Evolutionary conservation across 2,797 vertebrate species (phyloP), one percentile per base, ranked within the genome.

Genomic region (Chrosomus eos): DNA sequence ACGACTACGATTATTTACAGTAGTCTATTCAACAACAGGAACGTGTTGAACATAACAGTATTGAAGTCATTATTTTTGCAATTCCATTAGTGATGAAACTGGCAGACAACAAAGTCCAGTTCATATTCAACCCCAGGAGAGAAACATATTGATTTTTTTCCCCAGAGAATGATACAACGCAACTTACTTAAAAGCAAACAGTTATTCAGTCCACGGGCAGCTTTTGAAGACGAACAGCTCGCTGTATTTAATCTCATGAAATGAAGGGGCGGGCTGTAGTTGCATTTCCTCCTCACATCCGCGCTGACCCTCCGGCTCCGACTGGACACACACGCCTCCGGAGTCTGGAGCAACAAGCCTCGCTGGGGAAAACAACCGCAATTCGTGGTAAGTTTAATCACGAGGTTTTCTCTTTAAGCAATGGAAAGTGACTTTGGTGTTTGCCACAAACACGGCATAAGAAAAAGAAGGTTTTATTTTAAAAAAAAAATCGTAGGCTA

Each of bases 251-350:
- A 83, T 72, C 68, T 38, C 51, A 16, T 81, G 53, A 87, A 77
- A 68, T 28, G 73, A 74, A 87, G 88, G 83, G 85, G 88, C 85
- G 88, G 85, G 82, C 64, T 80, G 79, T 55, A 62, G 62, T 26
- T 33, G 66, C 53, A 75, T 55, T 80, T 85, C 80, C 82, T 83
- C 74, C 79, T 70, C 68, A 64, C 76, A 81, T 83, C 80, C 80
- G 71, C 80, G 18, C 53, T 88, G 88, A 87, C 88, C 88, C 88
- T 66, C 82, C 64, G 36, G 38, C 75, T 48, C 55, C 71, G 75
- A 75, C 48, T 77, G 55, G 62, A 81, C 85, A 68, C 85, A 68
- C 48, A 68, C 85, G 64, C 26, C 55, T 72, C 13, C 38, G 40
- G 62, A 82, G 58, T 71, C 28, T 36, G 40, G 70, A 82, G 67